These are phyloP conservation scores for Phocoena phocoena DNA, from an alignment of 2,113 vertebrate genomes.

Conservation along the genomic window DNA sequence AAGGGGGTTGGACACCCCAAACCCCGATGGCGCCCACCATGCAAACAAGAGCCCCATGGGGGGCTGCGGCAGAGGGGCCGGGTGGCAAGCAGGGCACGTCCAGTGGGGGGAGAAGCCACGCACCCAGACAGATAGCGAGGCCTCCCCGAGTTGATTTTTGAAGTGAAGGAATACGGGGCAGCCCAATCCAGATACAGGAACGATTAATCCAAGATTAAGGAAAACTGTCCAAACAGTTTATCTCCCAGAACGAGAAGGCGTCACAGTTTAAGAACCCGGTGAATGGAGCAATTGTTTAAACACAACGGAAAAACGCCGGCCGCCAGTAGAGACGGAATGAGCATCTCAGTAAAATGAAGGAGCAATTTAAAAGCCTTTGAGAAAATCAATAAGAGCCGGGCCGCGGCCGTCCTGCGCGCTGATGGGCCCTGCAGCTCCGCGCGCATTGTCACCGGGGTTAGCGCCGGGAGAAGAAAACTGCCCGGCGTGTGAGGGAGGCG, in stretches of 20 bases:
- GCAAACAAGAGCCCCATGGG: fast-evolving
- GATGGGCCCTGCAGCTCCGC: conserved; percentile 84
- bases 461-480: conserved; percentile 88
- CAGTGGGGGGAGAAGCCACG: fast-evolving
- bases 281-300: conserved; percentile 90
- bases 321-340: conserved; percentile 87
- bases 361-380: conserved; percentile 91
- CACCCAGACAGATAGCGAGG: conserved; percentile 57
- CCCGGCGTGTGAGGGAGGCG: conserved; percentile 84
- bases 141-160: conserved; percentile 47
- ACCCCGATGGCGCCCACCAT: fast-evolving
- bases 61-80: not conserved
- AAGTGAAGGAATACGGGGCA: conserved; percentile 81
- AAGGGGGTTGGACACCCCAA: fast-evolving
- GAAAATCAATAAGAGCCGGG: conserved; percentile 91
- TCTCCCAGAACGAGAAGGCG: conserved; percentile 88
- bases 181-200: conserved; percentile 80
- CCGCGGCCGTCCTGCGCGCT: conserved; percentile 83
- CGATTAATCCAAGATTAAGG: conserved; percentile 89
- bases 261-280: conserved; percentile 86
- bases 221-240: conserved; percentile 89
- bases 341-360: conserved; percentile 89
- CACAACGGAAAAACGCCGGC: conserved; percentile 83
- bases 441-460: conserved; percentile 88
- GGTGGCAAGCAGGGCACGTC: not conserved